These are phyloP conservation scores for Plecturocebus donacophilus DNA, from an alignment of 2,113 vertebrate genomes.

Conservation along the genomic window DNA sequence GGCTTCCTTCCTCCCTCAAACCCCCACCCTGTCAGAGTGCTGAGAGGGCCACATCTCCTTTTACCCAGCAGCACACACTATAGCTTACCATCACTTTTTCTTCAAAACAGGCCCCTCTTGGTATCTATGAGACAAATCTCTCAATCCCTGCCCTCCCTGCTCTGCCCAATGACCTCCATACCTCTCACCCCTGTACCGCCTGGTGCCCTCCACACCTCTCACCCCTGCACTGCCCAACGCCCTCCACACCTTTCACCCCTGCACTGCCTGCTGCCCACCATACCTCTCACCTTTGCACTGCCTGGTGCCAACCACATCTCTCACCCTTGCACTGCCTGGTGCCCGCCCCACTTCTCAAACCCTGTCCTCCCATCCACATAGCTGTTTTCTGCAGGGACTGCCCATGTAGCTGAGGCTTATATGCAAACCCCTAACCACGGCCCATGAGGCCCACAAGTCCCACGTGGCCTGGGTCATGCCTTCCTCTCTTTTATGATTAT, in stretches of 20 bases:
- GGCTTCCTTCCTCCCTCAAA: neutral
- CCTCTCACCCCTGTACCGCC: too few species aligned
- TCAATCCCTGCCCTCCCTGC: neutral
- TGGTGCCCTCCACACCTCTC: neutral
- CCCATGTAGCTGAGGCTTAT: fast-evolving
- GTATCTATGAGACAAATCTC: neutral
- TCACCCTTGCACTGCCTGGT: neutral
- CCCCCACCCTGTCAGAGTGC: too few species aligned
- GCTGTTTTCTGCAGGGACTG: neutral
- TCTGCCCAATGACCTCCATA: neutral
- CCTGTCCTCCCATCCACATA: too few species aligned
- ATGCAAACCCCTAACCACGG: neutral
- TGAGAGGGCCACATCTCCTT: neutral
- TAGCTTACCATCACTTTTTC: neutral
- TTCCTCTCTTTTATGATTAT: neutral
- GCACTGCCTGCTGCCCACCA: neutral
- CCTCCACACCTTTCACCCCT: too few species aligned
- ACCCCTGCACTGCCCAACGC: neutral
- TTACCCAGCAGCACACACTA: neutral
- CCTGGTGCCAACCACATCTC: neutral
- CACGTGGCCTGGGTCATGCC: neutral
- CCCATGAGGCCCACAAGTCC: neutral
- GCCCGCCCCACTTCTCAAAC: neutral
- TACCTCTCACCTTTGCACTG: neutral
- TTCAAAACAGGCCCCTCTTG: neutral